Percentiles rank a stretch among this genome's conserved stretches.
Conservation (phyloP, 2,888 invertebrate species). For the Scaptodrosophila latifasciaeformis region DNA sequence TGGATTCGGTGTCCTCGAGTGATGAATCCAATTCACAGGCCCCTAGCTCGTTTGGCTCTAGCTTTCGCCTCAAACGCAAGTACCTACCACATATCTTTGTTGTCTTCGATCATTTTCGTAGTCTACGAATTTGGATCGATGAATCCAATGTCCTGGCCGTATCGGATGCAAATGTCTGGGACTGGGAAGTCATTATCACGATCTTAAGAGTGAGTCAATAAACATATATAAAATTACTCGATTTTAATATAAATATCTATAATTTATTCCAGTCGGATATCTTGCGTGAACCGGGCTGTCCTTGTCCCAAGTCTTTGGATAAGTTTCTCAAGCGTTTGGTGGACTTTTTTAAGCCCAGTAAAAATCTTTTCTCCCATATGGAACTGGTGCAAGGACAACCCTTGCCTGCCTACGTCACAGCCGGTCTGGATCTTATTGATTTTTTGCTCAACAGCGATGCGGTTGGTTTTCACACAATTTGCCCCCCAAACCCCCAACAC, state of each 20-base stretch:
- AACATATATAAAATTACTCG: too few relatives aligned
- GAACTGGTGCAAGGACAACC: slow-evolving; percentile 78
- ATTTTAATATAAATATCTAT: too few relatives aligned
- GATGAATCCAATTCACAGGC: slow-evolving; percentile 71
- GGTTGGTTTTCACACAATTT: slow-evolving; percentile 52
- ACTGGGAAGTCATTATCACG: slow-evolving; percentile 92
- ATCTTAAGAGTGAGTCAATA: slow-evolving; percentile 81
- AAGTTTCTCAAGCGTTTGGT: slow-evolving; percentile 85
- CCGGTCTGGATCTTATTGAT: slow-evolving; percentile 74
- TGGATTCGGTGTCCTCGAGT: slow-evolving; percentile 76
- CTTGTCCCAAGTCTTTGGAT: slow-evolving; percentile 76
- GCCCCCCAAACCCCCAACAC: too few relatives aligned
- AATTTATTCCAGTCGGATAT: slow-evolving; percentile 72
- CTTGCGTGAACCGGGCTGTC: slow-evolving; percentile 80
- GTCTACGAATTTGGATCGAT: slow-evolving; percentile 82
- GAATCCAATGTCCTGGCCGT: slow-evolving; percentile 88
- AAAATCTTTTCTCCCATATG: slow-evolving; percentile 89
- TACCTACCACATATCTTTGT: slow-evolving; percentile 76
- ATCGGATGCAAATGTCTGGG: slow-evolving; percentile 90
- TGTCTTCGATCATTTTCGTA: slow-evolving; percentile 77
- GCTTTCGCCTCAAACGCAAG: slow-evolving; percentile 71
- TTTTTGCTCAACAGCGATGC: slow-evolving; percentile 70
- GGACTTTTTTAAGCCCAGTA: slow-evolving; percentile 90
- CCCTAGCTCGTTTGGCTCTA: slow-evolving; percentile 69
- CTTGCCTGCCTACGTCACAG: slow-evolving; percentile 71